A percentile compares a stretch with the other conserved stretches of the same genome.
Evolutionary conservation across 1,140 invertebrate species (phyloP).

Genomic region (Acromyrmex charruanus): DNA sequence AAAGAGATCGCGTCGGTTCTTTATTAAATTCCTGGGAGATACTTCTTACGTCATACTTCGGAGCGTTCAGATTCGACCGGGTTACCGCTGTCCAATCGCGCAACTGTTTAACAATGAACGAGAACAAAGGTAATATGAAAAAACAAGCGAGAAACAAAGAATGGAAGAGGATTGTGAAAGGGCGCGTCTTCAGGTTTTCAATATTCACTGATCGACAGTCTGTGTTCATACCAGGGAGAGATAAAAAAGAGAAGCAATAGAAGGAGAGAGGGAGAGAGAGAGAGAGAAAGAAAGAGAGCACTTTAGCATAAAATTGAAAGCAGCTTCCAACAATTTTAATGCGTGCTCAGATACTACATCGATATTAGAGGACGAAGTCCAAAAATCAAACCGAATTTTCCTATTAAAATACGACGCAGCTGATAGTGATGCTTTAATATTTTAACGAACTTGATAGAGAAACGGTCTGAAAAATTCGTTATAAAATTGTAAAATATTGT

Average conservation of each 20-base stretch:
- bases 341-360: not conserved
- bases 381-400: constrained; percentile 20
- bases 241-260: not conserved
- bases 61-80: constrained; percentile 1
- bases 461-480: not conserved
- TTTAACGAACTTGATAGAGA: constrained; percentile 17
- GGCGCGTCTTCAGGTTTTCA: constrained; percentile 38
- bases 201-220: constrained; percentile 63
- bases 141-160: not conserved
- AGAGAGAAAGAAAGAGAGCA: not conserved
- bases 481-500: constrained; percentile 28
- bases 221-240: constrained; percentile 7
- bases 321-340: constrained; percentile 43
- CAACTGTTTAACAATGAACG: constrained; percentile 56
- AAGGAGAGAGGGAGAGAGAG: not conserved
- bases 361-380: constrained; percentile 44
- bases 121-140: not conserved
- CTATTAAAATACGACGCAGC: not conserved
- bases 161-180: constrained; percentile 9
- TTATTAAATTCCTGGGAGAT: constrained; percentile 71
- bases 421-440: not conserved
- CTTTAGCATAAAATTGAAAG: constrained; percentile 60
- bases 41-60: constrained; percentile 48
- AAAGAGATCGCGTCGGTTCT: constrained; percentile 67
- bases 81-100: constrained; percentile 41